Evolutionary conservation across 2,797 vertebrate genomes (phyloP), one percentile per base, ranked within the genome.

Genomic region (Smutsia temminckii): DNA sequence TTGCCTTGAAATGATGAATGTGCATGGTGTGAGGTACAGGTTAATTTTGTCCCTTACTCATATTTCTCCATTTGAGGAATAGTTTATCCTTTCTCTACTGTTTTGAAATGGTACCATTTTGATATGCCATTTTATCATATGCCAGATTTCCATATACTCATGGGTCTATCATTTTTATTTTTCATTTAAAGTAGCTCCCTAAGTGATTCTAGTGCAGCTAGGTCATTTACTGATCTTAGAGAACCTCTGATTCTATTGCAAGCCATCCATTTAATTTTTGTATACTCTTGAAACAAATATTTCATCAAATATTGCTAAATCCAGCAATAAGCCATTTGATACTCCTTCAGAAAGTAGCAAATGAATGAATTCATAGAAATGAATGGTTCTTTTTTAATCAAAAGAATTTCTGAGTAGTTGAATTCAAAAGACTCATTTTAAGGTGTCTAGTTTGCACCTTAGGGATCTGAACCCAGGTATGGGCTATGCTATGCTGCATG

Each of bases 311-410:
- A 78, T 79, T 42, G 37, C 23, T 27, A n/a, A 40, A 14, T 51
- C 59, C 21, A 93, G 37, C 61, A 93, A 55, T 12, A 85, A 61
- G 29, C 32, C 37, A 34, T 79, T 68, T 75, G 37, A 74, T 77
- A 14, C n/a, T 63, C 32, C 72, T 93, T 97, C 32, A 83, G 57
- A 27, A 95, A 94, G 59, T 53, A 77, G 55, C 63, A 66, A 75
- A 55, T 91, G 37, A 80, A 42, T 75, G 49, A 64, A 83, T 57
- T 72, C 49, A 90, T 66, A 66, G 23, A 55, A 64, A 89, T 66
- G 49, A 84, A 66, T 81, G 23, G 27, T 64, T 92, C 5, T 51
- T 89, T 89, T 75, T 85, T 29, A 80, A 92, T 34, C 32, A 75
- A 88, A 91, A 84, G 25, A 85, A 71, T 59, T 94, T 71, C 51